phyloP scores from a whole-genome alignment of 2,113 vertebrate species.

The Coptodon rendalli region DNA sequence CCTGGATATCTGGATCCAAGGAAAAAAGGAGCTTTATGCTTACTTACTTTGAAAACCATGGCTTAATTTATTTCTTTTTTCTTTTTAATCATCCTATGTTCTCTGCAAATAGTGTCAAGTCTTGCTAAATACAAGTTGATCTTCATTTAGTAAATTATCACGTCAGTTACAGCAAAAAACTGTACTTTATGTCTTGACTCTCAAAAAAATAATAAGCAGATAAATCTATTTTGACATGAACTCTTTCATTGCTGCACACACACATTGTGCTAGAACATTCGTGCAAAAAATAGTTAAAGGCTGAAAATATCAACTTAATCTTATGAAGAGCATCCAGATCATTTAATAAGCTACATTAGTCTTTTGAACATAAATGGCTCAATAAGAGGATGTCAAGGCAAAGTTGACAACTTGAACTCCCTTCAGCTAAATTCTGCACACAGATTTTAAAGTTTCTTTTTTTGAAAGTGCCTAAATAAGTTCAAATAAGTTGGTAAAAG shows the following conservation, averaged over 20 bases:
- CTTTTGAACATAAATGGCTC: background rate
- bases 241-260: too few relatives aligned
- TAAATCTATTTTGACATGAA: background rate
- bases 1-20: too few relatives aligned
- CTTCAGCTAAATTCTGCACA: background rate
- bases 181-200: background rate
- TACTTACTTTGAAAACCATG: background rate
- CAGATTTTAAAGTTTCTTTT: background rate
- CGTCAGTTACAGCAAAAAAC: background rate
- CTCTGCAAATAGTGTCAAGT: background rate
- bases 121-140: too few relatives aligned
- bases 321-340: background rate
- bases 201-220: background rate
- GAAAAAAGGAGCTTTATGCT: too few relatives aligned
- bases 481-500: background rate
- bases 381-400: background rate
- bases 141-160: background rate
- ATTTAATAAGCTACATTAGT: background rate
- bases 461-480: background rate
- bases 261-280: too few relatives aligned
- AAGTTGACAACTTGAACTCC: background rate
- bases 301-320: background rate
- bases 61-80: too few relatives aligned
- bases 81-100: background rate
- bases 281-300: background rate